These are phyloP conservation scores for Heterodera filipjevi DNA, from an alignment of 2,888 invertebrate species.

Conservation along the genomic window DNA sequence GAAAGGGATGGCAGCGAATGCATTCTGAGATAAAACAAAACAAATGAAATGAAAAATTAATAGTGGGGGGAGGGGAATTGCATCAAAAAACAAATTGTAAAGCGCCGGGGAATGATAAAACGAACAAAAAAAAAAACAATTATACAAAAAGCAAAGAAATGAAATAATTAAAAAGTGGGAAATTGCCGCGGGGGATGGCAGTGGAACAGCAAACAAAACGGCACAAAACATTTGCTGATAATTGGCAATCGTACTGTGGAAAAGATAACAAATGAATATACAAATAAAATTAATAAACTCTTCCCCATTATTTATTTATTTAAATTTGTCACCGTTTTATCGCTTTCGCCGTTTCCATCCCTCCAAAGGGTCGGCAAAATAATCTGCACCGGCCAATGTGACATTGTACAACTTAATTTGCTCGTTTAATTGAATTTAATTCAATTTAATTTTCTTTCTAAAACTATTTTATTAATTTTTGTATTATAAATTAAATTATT, in stretches of 20 bases:
- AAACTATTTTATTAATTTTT: background rate
- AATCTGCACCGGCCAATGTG: background rate
- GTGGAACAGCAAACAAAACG: background rate
- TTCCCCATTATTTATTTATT: constrained; percentile 5
- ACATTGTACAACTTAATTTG: background rate
- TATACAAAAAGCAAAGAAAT: constrained; percentile 6
- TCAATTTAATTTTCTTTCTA: background rate
- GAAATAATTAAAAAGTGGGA: background rate
- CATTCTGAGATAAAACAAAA: background rate
- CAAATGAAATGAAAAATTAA: background rate
- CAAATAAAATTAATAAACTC: too few relatives aligned
- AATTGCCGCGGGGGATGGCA: background rate
- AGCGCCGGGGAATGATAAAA: background rate
- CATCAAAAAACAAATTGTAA: constrained; percentile 1
- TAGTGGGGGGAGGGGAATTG: background rate
- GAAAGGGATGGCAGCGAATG: background rate
- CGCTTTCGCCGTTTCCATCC: constrained; percentile 10
- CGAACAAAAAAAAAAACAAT: constrained; percentile 1
- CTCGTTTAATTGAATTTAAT: too few relatives aligned
- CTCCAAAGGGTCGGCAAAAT: constrained; percentile 18
- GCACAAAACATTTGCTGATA: too few relatives aligned
- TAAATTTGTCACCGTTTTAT: background rate
- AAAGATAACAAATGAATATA: too few relatives aligned
- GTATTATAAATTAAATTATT: too few relatives aligned
- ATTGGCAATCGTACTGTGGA: too few relatives aligned